Evolutionary conservation across 2,113 vertebrate genomes (phyloP).

Genomic region (Orientallactaga bullata): DNA sequence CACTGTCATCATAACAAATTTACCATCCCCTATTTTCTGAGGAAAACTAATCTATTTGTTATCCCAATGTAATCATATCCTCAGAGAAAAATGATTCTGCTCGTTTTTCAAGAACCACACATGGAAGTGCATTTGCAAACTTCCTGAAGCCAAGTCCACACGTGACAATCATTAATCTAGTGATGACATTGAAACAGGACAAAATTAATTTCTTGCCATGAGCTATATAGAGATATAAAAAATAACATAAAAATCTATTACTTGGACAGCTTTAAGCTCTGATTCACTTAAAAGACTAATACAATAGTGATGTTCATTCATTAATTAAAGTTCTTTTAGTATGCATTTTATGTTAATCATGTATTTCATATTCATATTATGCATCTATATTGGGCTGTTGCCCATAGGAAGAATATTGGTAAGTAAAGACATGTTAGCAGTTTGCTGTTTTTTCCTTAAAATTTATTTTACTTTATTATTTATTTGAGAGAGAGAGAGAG

Average conservation of each 20-base stretch:
- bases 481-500: no score
- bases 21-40: conserved; percentile 11
- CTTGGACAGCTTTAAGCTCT: conserved; percentile 59
- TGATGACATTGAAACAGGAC: conserved; percentile 21
- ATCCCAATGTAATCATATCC: conserved; percentile 47
- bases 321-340: conserved; percentile 65
- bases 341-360: conserved; percentile 40
- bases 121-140: background rate
- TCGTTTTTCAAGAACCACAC: conserved; percentile 50
- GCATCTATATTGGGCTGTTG: conserved; percentile 10
- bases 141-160: conserved; percentile 41
- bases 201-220: conserved; percentile 65
- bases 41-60: conserved; percentile 43
- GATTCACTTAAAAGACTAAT: conserved; percentile 65
- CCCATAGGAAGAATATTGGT: background rate
- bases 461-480: no score
- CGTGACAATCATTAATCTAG: conserved; percentile 68
- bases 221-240: conserved; percentile 61
- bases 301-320: conserved; percentile 41
- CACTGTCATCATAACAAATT: conserved; percentile 24
- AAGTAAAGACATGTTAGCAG: conserved; percentile 52
- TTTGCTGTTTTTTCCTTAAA: background rate
- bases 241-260: conserved; percentile 48
- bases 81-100: conserved; percentile 57
- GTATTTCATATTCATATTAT: conserved; percentile 31